These are phyloP conservation scores for Coboldia fuscipes DNA, from an alignment of 1,140 invertebrate genomes.

Conservation along the genomic window DNA sequence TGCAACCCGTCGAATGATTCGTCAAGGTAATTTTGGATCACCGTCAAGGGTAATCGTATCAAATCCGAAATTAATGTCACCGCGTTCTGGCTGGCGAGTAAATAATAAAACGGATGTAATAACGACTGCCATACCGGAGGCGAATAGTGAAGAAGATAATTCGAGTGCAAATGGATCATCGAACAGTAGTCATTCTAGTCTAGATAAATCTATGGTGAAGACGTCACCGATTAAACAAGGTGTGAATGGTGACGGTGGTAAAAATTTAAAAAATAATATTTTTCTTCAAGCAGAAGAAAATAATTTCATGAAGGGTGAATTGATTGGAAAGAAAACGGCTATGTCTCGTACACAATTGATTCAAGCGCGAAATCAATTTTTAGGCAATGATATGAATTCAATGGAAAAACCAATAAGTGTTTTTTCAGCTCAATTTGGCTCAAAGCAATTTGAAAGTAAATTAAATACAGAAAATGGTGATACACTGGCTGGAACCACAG, in stretches of 20 bases:
- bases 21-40: slow-evolving; percentile 25
- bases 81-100: slow-evolving; percentile 45
- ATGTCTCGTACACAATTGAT: background rate
- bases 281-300: slow-evolving; percentile 21
- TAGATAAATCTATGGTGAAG: slow-evolving; percentile 7
- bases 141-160: slow-evolving; percentile 43
- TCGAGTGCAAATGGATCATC: slow-evolving; percentile 10
- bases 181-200: slow-evolving; percentile 7
- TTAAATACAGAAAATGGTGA: too few species aligned
- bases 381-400: too few species aligned
- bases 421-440: too few species aligned
- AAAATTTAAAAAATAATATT: slow-evolving; percentile 17
- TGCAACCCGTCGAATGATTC: slow-evolving; percentile 30
- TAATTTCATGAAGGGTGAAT: slow-evolving; percentile 20
- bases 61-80: slow-evolving; percentile 38
- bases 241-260: background rate
- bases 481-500: too few species aligned
- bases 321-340: slow-evolving; percentile 9
- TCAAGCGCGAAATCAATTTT: background rate
- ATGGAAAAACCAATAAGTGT: too few species aligned
- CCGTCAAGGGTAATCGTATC: slow-evolving; percentile 31
- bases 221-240: background rate
- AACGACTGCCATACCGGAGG: slow-evolving; percentile 68
- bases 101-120: slow-evolving; percentile 55
- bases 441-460: too few species aligned